Evolutionary conservation across 2,797 vertebrate species (phyloP).

Genomic region (Melanotaenia parkinsoni): DNA sequence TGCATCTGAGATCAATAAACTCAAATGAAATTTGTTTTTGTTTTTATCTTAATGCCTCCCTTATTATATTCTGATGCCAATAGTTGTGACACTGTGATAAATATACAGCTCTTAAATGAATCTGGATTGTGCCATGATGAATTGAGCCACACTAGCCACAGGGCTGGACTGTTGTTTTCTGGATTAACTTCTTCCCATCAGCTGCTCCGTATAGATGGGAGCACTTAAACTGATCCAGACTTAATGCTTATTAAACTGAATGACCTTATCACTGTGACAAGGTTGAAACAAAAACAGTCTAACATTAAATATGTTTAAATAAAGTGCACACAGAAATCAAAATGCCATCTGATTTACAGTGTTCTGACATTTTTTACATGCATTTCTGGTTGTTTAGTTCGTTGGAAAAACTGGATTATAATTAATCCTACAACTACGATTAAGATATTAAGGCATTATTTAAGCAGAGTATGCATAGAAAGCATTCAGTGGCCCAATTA

Average conservation of each 20-base stretch:
- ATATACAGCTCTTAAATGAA: constrained; percentile 12
- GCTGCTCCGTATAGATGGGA: constrained; percentile 45
- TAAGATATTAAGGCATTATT: background rate
- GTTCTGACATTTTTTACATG: constrained; percentile 3
- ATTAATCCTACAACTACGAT: background rate
- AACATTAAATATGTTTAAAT: background rate
- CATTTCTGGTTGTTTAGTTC: background rate
- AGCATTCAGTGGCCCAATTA: background rate
- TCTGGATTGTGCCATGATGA: constrained; percentile 25
- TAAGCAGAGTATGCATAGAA: background rate
- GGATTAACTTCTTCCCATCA: constrained; percentile 68
- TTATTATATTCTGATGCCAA: background rate
- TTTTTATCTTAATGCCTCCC: background rate
- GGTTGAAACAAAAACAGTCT: constrained; percentile 46
- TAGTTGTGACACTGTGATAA: background rate
- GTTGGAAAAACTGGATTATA: background rate
- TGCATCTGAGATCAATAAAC: background rate
- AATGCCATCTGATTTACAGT: constrained; percentile 13
- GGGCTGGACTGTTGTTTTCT: constrained; percentile 20
- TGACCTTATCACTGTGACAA: constrained; percentile 72
- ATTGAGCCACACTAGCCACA: background rate
- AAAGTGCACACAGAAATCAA: background rate
- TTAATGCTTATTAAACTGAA: constrained; percentile 76
- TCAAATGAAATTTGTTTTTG: background rate
- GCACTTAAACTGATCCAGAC: constrained; percentile 73